These are phyloP conservation scores for Felis chaus DNA, from an alignment of 2,113 vertebrate species.

Conservation along the genomic window DNA sequence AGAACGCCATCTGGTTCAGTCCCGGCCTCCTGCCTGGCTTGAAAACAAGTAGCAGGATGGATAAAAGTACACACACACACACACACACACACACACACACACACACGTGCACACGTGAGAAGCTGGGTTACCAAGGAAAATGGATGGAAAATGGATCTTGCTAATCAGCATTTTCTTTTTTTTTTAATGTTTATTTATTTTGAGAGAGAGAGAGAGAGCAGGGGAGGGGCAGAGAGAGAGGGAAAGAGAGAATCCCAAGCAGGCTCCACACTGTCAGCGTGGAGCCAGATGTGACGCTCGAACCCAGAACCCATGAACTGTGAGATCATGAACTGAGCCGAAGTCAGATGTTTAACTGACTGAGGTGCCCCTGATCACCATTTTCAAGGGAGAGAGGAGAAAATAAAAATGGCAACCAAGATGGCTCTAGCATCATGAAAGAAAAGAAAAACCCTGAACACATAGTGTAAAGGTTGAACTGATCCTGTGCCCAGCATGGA, in stretches of 20 bases:
- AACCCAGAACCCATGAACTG: too few species aligned
- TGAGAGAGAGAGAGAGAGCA: too few species aligned
- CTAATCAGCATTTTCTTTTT: not conserved
- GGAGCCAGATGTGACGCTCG: too few species aligned
- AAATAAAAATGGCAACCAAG: slow-evolving; percentile 48
- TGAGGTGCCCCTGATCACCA: not conserved
- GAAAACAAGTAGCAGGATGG: not conserved
- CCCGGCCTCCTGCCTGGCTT: slow-evolving; percentile 28
- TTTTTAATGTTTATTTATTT: too few species aligned
- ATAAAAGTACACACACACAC: not conserved
- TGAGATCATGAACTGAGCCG: too few species aligned
- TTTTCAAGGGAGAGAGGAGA: slow-evolving; percentile 5
- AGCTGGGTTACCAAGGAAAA: slow-evolving; percentile 19
- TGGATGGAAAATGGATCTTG: not conserved
- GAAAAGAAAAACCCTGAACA: slow-evolving; percentile 64
- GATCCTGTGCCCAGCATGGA: slow-evolving; percentile 45
- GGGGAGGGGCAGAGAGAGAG: too few species aligned
- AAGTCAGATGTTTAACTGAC: too few species aligned
- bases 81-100: not conserved
- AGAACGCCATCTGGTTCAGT: slow-evolving; percentile 53
- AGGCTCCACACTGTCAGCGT: too few species aligned
- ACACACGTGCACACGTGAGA: not conserved
- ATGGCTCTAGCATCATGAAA: slow-evolving; percentile 52
- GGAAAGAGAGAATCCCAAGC: too few species aligned
- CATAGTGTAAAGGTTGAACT: slow-evolving; percentile 50